Evolutionary conservation across 2,888 invertebrate species (phyloP), one percentile per base, ranked within the genome.

Genomic region (Agriopis aurantiaria): DNA sequence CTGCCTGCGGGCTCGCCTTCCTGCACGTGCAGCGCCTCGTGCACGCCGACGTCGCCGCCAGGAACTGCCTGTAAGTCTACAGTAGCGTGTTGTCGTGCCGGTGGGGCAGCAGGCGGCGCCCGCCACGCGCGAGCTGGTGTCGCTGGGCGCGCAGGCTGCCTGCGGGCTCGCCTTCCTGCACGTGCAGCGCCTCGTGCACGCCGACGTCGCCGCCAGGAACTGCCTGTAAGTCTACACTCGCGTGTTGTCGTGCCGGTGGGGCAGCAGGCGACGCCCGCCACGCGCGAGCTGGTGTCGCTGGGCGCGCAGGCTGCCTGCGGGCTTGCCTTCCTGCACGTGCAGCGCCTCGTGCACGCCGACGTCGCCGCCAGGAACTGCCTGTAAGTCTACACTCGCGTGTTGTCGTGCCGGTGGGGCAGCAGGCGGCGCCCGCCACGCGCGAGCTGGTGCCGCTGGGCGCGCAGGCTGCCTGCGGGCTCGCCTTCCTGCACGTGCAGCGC

Each of bases 61-160:
- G 99, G 85, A 99, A 98, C 92, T 98, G 98, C 91, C 96, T 98
- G 98, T 98, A 96, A 97, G 97, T 74, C n/a, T n/a, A n/a, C 11
- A 94, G 94, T 81, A 33, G 12, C 17, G 14, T n/a, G 40, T n/a
- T 8, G 78, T 86, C 95, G 75, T 91, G 95, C 81, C 84, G 95
- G 64, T 95, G 85, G 91, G 95, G 73, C 86, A 94, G 81, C 88
- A 96, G 91, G 86, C 92, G 0, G 87, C 93, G 0, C 94, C 94
- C 0, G 91, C 93, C 1, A 97, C 98, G 8, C 96, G 97, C 77
- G 98, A 98, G 83, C 95, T 98, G 72, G 98, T 98, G 9, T 96
- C 97, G 78, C 95, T 98, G 91, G 97, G 97, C 0, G 97, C 97
- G 12, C 98, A 99, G 88, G 96, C 98, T 75, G 96, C 98, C 59